Conservation (phyloP, 1,140 invertebrate genomes). For the Drosophila kikkawai region DNA sequence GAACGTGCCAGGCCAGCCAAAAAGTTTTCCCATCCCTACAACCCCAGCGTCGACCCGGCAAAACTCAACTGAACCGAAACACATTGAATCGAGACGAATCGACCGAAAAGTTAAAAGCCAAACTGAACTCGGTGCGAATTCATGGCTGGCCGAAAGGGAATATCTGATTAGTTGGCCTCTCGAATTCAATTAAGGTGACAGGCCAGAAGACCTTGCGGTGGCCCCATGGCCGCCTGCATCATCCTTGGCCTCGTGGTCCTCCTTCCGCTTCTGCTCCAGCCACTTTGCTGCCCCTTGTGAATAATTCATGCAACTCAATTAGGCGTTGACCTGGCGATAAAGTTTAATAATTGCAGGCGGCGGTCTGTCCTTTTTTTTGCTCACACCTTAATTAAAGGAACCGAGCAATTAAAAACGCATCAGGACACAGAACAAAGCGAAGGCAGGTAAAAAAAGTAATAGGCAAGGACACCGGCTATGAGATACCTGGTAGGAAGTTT, state of each 20-base stretch:
- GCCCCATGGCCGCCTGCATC: conserved; percentile 15
- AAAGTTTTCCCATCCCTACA: conserved; percentile 41
- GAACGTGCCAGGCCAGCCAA: conserved; percentile 62
- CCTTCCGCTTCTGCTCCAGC: background rate
- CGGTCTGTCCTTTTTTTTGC: conserved; percentile 7
- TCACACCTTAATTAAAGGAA: conserved; percentile 66
- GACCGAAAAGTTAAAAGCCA: conserved; percentile 36
- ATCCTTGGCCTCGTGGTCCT: conserved; percentile 12
- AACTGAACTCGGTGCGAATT: conserved; percentile 38
- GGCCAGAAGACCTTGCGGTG: conserved; percentile 25
- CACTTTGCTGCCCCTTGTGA: conserved; percentile 1
- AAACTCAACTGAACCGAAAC: conserved; percentile 18
- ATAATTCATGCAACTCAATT: conserved; percentile 75
- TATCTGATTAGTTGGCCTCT: conserved; percentile 73
- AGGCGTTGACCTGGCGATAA: conserved; percentile 39
- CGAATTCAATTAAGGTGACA: conserved; percentile 66
- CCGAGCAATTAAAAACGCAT: conserved; percentile 74
- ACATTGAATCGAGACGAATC: conserved; percentile 29
- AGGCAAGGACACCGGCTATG: background rate
- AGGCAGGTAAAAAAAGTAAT: no score
- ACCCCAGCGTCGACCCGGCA: background rate
- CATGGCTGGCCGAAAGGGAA: conserved; percentile 60
- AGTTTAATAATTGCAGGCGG: conserved; percentile 55
- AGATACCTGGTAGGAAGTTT: background rate
- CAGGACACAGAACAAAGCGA: conserved; percentile 21